Base-by-base conservation (phyloP, 53 echinoderm and acorn worm genomes). In the Mesocentrotus franciscanus region DNA sequence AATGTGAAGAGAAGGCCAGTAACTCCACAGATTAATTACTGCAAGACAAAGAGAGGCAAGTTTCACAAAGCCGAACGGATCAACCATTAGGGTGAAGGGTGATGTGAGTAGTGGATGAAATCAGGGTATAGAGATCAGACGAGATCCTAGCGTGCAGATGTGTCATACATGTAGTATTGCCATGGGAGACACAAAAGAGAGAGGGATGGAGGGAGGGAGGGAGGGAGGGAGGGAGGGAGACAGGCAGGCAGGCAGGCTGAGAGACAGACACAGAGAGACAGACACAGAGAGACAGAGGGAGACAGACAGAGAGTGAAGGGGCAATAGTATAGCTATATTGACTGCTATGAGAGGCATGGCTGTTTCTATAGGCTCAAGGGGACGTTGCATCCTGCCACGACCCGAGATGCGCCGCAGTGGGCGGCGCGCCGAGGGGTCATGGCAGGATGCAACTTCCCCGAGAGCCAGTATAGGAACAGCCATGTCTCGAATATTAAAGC, bases 61-160 rank as follows among this genome's bases (percentile, higher is more conserved):
- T 29, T 64, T 66, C 22, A 15, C 14, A 92, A 92, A 74, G 71
- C 92, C 6, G 27, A 0, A n/a, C 14, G 71, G 92, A 92, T 92
- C 56, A 74, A 74, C 75, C 8, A 56, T 14, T 56, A 56, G 72
- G 74, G 92, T 92, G 58, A 92, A 49, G 75, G 56, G 76, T 64
- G 39, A 71, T 92, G 56, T 74, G 49, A 49, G 49, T 70, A 55
- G 74, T 91, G 91, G 91, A 68, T 68, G 22, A 91, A 91, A 91
- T 91, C 64, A 91, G 62, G 91, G 64, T 91, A n/a, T 22, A 4
- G 35, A 68, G 91, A 91, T 91, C 91, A 91, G 91, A 91, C 91
- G 66, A 91, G 32, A 66, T 6, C 39, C 35, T 68, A 64, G 64
- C 91, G 68, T 68, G 62, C 68, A 12, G 58, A 35, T 68, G 91